A percentile compares a stretch with the other conserved stretches of the same genome.
Evolutionary conservation across 2,113 vertebrate species (phyloP).

Genomic region (Leptobrachium leishanense): DNA sequence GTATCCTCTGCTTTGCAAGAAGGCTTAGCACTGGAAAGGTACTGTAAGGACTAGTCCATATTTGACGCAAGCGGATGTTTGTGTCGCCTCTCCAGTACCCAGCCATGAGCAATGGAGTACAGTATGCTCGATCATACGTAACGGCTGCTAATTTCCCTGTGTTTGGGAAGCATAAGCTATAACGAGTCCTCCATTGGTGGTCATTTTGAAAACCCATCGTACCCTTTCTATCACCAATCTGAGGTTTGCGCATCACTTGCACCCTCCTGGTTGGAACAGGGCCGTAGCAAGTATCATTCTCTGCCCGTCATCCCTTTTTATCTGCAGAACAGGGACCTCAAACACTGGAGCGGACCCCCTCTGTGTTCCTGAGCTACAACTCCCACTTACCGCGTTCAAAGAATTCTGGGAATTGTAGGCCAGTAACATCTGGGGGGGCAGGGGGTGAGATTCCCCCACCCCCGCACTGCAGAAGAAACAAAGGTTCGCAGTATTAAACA

Average conservation of each 20-base stretch:
- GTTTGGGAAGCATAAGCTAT: neutral
- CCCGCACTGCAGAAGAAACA: neutral
- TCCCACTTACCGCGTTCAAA: too few relatives aligned
- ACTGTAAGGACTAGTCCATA: neutral
- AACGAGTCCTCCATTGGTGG: neutral
- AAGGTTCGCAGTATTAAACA: neutral
- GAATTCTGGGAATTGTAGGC: too few relatives aligned
- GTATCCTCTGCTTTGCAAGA: neutral
- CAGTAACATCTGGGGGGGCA: too few relatives aligned
- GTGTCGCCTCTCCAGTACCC: neutral
- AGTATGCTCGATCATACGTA: neutral
- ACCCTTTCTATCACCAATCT: neutral
- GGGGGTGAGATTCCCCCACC: too few relatives aligned
- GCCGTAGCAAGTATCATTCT: neutral
- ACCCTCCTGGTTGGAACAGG: neutral
- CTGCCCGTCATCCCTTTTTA: neutral
- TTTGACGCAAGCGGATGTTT: conserved; percentile 6
- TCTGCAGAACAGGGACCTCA: too few relatives aligned
- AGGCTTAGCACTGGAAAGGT: neutral
- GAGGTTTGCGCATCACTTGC: neutral
- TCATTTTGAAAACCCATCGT: neutral
- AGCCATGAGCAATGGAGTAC: neutral
- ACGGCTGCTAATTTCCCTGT: conserved; percentile 10
- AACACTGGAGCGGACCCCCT: too few relatives aligned
- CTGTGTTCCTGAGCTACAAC: too few relatives aligned